Base-by-base conservation (phyloP, 2,888 invertebrate genomes). In the Trachelus troglodyta region DNA sequence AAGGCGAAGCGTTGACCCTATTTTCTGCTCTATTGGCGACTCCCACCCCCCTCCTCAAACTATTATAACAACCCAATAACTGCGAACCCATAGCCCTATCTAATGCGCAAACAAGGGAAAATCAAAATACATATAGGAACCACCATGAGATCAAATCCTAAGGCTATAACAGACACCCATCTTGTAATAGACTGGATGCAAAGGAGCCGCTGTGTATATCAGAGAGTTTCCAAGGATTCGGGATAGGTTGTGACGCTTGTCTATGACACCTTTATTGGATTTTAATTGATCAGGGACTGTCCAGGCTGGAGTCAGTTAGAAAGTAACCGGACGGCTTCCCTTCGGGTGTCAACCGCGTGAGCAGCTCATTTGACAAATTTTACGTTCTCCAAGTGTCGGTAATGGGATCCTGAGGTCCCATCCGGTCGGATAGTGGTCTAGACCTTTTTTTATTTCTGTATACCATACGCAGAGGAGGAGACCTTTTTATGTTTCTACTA, bases 261-360 rank as follows among this genome's bases (percentile, higher is more conserved):
- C 80, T 76, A 75, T 79, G 75, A 79, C 75, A 79, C 78, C 80
- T 79, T 81, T 80, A 81, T 80, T 81, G 80, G 79, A 80, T 82
- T 78, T 77, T 76, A 79, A 80, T 79, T 80, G 56, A 56, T 56
- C 6, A 2, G 23, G 23, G 23, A 23, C 56, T 56, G 9, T 56
- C 56, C 23, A 56, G 56, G 2, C 56, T 56, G 23, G 23, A 56
- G 23, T 15, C 56, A 56, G 23, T 56, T 56, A 56, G 56, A 56
- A 56, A 56, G 56, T 56, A 56, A 9, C 56, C 56, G 56, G 23
- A 56, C 23, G 56, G 56, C 56, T 56, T 56, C 23, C 23, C 56
- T 23, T 23, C 56, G 9, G 23, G 23, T 56, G 23, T 56, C 23
- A 56, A 56, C 56, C 23, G 2, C 1, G 56, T 56, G 56, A 56